These are phyloP conservation scores for Cyphomyrus plagiostoma DNA, from an alignment of 2,113 vertebrate species.

Conservation along the genomic window DNA sequence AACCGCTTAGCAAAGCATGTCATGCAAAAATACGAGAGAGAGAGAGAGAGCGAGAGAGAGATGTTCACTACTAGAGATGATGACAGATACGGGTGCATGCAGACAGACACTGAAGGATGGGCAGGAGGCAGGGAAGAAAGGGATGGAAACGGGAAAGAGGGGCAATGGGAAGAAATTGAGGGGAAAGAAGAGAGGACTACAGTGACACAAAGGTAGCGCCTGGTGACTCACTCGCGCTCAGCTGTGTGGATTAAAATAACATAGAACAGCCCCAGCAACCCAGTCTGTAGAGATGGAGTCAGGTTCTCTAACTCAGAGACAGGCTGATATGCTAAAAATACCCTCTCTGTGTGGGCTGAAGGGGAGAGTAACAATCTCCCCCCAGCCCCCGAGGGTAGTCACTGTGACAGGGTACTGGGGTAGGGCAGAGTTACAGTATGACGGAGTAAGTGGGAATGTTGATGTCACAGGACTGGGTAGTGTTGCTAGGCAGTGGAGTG, in stretches of 20 bases:
- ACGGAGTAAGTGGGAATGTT: neutral
- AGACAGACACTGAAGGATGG: neutral
- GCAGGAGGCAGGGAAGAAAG: neutral
- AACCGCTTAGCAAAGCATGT: slow-evolving; percentile 15
- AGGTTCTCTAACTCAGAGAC: slow-evolving; percentile 59
- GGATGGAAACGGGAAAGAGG: slow-evolving; percentile 1
- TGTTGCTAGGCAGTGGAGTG: neutral
- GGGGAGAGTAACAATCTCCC: slow-evolving; percentile 16
- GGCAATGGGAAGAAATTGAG: slow-evolving; percentile 31
- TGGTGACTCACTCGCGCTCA: slow-evolving; percentile 62
- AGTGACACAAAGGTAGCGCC: slow-evolving; percentile 60
- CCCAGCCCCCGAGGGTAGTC: slow-evolving; percentile 5
- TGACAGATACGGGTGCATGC: neutral
- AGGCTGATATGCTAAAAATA: slow-evolving; percentile 67
- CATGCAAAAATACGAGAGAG: slow-evolving; percentile 29
- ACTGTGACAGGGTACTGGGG: slow-evolving; percentile 32
- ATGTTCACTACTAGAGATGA: neutral
- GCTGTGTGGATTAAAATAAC: slow-evolving; percentile 70
- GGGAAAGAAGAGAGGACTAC: slow-evolving; percentile 45
- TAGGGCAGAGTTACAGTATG: slow-evolving; percentile 21
- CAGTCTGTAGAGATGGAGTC: slow-evolving; percentile 64
- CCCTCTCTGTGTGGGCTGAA: slow-evolving; percentile 56
- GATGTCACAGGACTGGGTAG: neutral
- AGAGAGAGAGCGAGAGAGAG: slow-evolving; percentile 19
- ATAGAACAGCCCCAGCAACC: slow-evolving; percentile 52